phyloP scores from a whole-genome alignment of 2,888 invertebrate species.

The Cyrtodaria siliqua region DNA sequence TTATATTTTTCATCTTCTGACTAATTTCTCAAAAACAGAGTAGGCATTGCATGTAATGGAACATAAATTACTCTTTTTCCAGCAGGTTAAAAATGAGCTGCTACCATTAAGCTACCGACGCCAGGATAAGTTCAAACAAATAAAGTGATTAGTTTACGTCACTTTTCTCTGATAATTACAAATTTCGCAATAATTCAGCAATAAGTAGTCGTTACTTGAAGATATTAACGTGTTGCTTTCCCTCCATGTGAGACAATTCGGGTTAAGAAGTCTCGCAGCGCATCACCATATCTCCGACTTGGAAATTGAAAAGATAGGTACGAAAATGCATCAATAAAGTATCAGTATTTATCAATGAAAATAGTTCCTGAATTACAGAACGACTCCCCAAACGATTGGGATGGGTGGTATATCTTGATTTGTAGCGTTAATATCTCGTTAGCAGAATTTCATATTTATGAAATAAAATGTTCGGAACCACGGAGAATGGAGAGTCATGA shows the following conservation, averaged over 20 bases:
- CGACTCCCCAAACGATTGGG: constrained; percentile 11
- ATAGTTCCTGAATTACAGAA: constrained; percentile 19
- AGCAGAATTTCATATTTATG: constrained; percentile 15
- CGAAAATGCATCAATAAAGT: constrained; percentile 42
- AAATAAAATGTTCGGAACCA: constrained; percentile 32
- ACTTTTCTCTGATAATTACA: constrained; percentile 26
- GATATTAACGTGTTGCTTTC: constrained; percentile 12
- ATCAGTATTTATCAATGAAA: constrained; percentile 37
- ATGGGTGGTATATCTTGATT: constrained; percentile 21
- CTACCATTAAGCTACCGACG: background rate
- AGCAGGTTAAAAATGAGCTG: background rate
- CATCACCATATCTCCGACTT: background rate
- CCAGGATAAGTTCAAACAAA: background rate
- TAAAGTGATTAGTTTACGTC: constrained; percentile 12
- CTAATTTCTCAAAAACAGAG: constrained; percentile 1
- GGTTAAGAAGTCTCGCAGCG: constrained; percentile 17
- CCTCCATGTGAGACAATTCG: constrained; percentile 6
- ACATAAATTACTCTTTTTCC: background rate
- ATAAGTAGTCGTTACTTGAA: constrained; percentile 23
- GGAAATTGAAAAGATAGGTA: constrained; percentile 32
- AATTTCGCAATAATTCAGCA: constrained; percentile 29
- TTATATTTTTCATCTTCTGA: background rate
- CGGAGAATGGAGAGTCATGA: constrained; percentile 13
- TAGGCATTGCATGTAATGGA: constrained; percentile 4
- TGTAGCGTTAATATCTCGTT: constrained; percentile 20